These are phyloP conservation scores for Aleadryas rufinucha DNA, from an alignment of 2,113 vertebrate species.

Conservation along the genomic window DNA sequence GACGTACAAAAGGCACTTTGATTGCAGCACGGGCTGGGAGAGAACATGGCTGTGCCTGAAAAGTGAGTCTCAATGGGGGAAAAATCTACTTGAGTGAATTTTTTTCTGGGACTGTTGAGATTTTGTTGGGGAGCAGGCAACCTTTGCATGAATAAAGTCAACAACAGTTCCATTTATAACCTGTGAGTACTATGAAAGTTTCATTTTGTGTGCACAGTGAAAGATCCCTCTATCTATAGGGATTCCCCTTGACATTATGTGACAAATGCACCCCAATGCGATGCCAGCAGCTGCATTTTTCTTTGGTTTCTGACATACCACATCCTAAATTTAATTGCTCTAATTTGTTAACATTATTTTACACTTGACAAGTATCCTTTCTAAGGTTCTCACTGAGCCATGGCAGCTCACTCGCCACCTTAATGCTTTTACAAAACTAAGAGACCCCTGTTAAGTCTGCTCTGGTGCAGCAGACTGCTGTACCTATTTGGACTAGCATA, in stretches of 20 bases:
- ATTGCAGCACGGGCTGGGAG: not conserved
- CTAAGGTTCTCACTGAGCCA: conserved; percentile 34
- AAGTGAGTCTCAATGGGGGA: not conserved
- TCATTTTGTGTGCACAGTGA: not conserved
- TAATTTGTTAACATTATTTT: conserved; percentile 56
- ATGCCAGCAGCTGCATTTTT: conserved; percentile 28
- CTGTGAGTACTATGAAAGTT: not conserved
- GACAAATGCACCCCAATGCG: not conserved
- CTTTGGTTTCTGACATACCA: conserved; percentile 25
- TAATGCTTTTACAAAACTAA: not conserved
- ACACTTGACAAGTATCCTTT: conserved; percentile 20
- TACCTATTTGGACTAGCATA: not conserved
- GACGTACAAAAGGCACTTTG: conserved; percentile 52
- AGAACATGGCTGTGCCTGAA: not conserved
- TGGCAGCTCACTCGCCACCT: conserved; percentile 14
- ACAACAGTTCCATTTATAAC: conserved; percentile 18
- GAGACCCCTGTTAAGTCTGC: conserved; percentile 23
- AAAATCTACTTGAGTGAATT: not conserved
- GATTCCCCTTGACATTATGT: not conserved
- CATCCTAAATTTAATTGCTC: conserved; percentile 54
- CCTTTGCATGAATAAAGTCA: not conserved
- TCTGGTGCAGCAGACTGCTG: not conserved
- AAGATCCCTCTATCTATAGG: conserved; percentile 25
- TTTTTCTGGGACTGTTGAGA: not conserved
- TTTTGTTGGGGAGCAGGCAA: not conserved